Base-by-base conservation (phyloP, 2,797 vertebrate species). In the Brachyrhaphis roseni region DNA sequence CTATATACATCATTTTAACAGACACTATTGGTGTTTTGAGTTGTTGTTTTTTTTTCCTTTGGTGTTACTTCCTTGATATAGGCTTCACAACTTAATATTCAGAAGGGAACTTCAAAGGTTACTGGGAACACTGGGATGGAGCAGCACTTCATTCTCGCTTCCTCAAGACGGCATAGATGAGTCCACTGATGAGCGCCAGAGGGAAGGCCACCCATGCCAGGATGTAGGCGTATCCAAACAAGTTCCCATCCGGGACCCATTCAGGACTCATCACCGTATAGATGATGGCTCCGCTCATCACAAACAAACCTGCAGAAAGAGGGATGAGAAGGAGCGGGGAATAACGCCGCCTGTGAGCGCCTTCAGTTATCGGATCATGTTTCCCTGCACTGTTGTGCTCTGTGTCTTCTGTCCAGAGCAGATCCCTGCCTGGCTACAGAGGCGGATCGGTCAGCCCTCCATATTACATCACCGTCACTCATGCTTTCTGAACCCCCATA, bases 1-100 rank as follows among this genome's bases (percentile, higher is more conserved):
- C 96, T 99, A 99, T 99, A 97, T 99, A 99, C 98, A 99, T 97
- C 97, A 15, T 97, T 99, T 96, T 95, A 93, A 96, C 97, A 95
- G 96, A 97, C 95, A 97, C 94, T 96, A 96, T 94, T 85, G 87
- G 84, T 94, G 92, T 94, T 93, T 93, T 90, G 90, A 91, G 90
- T 93, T 85, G 87, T 23, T 23, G 18, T 11, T n/a, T n/a, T 46
- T 57, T 57, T 23, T 20, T 6, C 88, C 92, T 86, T 90, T 93
- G 93, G 93, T 87, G 82, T 91, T 87, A 89, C 75, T 85, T 68
- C 53, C 74, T 77, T 81, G 20, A 78, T 80, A 77, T 66, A 53
- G 82, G 81, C 73, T 36, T 90, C 80, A 87, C 76, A 84, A 83
- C 81, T 83, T 85, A 31, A 71, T 78, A 85, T 81, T 88, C 78